These are phyloP conservation scores for Drosophila imparisetae DNA, from an alignment of 2,888 invertebrate genomes.

Conservation along the genomic window DNA sequence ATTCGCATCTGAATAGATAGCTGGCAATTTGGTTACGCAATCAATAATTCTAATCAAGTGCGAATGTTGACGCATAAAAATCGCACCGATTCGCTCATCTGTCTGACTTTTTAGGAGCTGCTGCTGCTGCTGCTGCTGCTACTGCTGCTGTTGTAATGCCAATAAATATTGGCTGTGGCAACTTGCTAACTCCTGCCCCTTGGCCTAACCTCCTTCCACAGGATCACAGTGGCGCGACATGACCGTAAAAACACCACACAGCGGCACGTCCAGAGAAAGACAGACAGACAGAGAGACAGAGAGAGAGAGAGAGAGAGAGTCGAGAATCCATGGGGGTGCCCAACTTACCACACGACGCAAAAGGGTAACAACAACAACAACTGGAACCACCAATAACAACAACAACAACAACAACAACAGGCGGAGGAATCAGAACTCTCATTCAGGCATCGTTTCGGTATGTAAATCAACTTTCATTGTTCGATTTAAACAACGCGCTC, in stretches of 20 bases:
- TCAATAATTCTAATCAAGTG: conserved; percentile 82
- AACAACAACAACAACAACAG: conserved; percentile 15
- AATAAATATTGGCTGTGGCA: conserved; percentile 58
- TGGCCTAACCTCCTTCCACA: not conserved
- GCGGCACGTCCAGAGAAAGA: conserved; percentile 53
- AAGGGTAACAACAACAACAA: conserved; percentile 52
- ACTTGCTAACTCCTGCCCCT: conserved; percentile 20
- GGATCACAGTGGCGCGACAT: conserved; percentile 50
- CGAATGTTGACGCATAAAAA: conserved; percentile 77
- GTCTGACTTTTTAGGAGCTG: conserved; percentile 46
- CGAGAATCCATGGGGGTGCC: conserved; percentile 66
- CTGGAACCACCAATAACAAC: conserved; percentile 45
- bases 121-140: conserved; percentile 13
- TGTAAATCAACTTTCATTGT: conserved; percentile 85
- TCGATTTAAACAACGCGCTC: conserved; percentile 69
- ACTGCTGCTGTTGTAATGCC: conserved; percentile 14
- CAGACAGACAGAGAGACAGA: conserved; percentile 3
- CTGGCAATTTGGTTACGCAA: conserved; percentile 65
- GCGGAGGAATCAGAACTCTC: conserved; percentile 57
- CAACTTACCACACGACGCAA: conserved; percentile 35
- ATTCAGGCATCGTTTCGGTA: conserved; percentile 82
- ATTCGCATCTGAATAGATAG: conserved; percentile 47
- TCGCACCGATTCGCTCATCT: conserved; percentile 62
- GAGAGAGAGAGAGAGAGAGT: conserved; percentile 5
- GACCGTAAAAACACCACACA: conserved; percentile 73